A percentile compares a stretch with the other conserved stretches of the same genome.
Evolutionary conservation across 2,888 invertebrate species (phyloP).

Genomic region (Agrotis clavis): DNA sequence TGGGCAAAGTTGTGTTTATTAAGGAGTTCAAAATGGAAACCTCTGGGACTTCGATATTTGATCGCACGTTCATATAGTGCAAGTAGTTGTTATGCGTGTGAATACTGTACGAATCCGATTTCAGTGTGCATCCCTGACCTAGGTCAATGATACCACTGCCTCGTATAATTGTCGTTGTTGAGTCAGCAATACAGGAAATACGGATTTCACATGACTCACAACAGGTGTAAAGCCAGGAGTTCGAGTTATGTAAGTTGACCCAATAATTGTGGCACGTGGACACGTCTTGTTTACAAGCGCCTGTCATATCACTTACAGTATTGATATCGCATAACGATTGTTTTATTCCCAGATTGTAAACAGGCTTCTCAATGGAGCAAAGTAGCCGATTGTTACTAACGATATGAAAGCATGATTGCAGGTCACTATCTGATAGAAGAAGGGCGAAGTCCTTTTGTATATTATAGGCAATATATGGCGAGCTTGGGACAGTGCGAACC

Average conservation of each 20-base stretch:
- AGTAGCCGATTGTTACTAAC: not conserved
- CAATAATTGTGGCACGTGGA: conserved; percentile 7
- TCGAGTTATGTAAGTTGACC: not conserved
- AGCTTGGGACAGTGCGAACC: no score
- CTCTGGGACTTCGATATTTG: conserved; percentile 17
- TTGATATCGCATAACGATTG: not conserved
- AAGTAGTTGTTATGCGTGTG: conserved; percentile 2
- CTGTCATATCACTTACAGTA: not conserved
- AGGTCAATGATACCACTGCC: not conserved
- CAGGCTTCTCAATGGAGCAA: conserved; percentile 1
- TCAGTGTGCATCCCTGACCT: conserved; percentile 3
- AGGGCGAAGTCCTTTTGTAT: not conserved
- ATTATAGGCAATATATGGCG: no score
- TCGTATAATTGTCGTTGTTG: conserved; percentile 2
- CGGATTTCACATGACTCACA: no score
- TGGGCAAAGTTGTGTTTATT: conserved; percentile 4
- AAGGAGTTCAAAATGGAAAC: conserved; percentile 9
- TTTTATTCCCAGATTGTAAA: not conserved
- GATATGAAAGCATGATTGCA: conserved; percentile 4
- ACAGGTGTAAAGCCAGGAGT: conserved; percentile 1
- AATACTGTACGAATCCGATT: conserved; percentile 1
- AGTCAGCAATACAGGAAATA: no score
- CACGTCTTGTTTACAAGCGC: conserved; percentile 6
- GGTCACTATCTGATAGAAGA: conserved; percentile 11
- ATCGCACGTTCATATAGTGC: not conserved